phyloP scores from a whole-genome alignment of 1,140 invertebrate genomes.

The Trichonephila inaurata region DNA sequence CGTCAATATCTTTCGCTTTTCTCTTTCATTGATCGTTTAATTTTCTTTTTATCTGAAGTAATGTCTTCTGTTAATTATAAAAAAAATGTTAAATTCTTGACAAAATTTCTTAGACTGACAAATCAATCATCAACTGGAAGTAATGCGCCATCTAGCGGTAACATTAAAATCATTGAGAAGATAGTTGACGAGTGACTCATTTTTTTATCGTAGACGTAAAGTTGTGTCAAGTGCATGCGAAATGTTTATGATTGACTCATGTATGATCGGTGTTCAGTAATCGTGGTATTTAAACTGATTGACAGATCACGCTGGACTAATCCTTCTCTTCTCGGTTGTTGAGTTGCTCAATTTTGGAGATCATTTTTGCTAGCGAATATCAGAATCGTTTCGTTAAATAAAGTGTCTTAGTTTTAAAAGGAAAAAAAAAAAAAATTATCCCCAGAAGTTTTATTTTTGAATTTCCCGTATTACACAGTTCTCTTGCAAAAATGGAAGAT shows the following conservation, averaged over 20 bases:
- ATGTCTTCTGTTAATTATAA: no score
- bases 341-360: background rate
- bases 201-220: slow-evolving; percentile 68
- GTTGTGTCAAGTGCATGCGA: slow-evolving; percentile 70
- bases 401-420: background rate
- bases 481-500: slow-evolving; percentile 56
- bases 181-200: slow-evolving; percentile 51
- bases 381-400: background rate
- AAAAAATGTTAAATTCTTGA: no score
- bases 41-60: no score
- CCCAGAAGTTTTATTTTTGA: background rate
- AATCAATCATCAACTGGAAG: no score
- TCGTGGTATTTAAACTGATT: slow-evolving; percentile 48
- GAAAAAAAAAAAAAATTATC: background rate
- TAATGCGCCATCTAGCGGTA: slow-evolving; percentile 54
- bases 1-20: background rate
- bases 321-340: no score
- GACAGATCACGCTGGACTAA: background rate
- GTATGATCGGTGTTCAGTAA: slow-evolving; percentile 46
- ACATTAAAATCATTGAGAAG: slow-evolving; percentile 39
- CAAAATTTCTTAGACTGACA: no score
- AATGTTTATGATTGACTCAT: slow-evolving; percentile 70
- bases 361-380: background rate
- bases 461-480: background rate
- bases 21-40: no score